Evolutionary conservation across 2,888 invertebrate genomes (phyloP).

Genomic region (Aphodius granarius): DNA sequence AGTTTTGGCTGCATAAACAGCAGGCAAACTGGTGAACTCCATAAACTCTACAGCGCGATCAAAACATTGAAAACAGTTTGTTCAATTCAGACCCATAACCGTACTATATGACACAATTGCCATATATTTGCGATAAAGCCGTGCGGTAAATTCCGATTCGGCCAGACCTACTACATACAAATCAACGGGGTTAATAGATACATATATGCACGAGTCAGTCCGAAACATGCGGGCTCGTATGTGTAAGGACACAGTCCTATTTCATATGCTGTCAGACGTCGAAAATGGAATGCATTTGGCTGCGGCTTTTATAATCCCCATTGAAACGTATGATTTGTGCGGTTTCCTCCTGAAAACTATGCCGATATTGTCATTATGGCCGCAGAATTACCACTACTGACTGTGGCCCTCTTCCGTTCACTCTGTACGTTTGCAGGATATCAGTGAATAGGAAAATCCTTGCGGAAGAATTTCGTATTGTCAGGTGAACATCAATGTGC

Average conservation of each 20-base stretch:
- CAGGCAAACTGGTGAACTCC: not conserved
- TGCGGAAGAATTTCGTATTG: not conserved
- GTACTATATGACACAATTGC: not conserved
- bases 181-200: slow-evolving; percentile 11
- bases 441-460: not conserved
- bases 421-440: not conserved
- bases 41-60: not conserved
- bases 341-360: slow-evolving; percentile 41
- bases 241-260: not conserved
- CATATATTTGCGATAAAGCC: slow-evolving; percentile 10
- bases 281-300: not conserved
- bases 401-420: not conserved
- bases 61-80: not conserved
- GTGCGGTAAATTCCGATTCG: slow-evolving; percentile 6
- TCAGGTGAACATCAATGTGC: not conserved
- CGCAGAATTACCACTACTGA: not conserved
- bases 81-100: not conserved
- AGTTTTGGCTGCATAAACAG: too few relatives aligned
- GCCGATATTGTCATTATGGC: slow-evolving; percentile 39
- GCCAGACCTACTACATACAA: slow-evolving; percentile 1
- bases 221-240: not conserved
- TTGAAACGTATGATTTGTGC: slow-evolving; percentile 30
- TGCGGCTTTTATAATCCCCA: slow-evolving; percentile 7
- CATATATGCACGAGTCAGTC: not conserved
- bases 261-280: slow-evolving; percentile 10